These are phyloP conservation scores for Lycia hirtaria DNA, from an alignment of 2,888 invertebrate species.

Conservation along the genomic window DNA sequence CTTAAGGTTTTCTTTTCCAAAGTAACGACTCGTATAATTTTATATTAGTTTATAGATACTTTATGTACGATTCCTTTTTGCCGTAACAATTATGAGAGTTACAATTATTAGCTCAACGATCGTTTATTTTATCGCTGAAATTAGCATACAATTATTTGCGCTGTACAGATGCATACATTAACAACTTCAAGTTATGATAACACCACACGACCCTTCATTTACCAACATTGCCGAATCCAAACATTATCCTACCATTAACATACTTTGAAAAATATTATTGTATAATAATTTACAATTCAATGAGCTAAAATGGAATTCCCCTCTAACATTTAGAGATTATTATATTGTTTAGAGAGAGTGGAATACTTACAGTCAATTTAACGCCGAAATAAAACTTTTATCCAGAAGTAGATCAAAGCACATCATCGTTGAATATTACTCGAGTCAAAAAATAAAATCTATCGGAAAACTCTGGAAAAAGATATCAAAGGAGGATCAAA, in stretches of 20 bases:
- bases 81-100: neutral
- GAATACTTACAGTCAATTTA: slow-evolving; percentile 19
- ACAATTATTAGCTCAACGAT: neutral
- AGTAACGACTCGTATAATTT: slow-evolving; percentile 9
- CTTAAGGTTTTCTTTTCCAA: slow-evolving; percentile 8
- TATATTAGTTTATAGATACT: slow-evolving; percentile 1
- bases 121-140: neutral
- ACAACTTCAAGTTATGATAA: neutral
- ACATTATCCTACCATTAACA: neutral
- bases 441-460: slow-evolving; percentile 32
- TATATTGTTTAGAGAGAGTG: neutral
- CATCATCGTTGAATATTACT: slow-evolving; percentile 32
- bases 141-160: slow-evolving; percentile 2
- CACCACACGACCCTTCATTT: neutral
- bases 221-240: neutral
- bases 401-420: slow-evolving; percentile 28
- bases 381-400: slow-evolving; percentile 22
- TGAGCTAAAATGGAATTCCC: neutral
- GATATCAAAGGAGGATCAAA: slow-evolving; percentile 32
- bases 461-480: slow-evolving; percentile 30
- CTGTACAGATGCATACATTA: slow-evolving; percentile 2
- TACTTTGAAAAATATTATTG: neutral
- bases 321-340: neutral
- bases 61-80: slow-evolving; percentile 1
- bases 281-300: neutral